Evolutionary conservation across 2,113 vertebrate species (phyloP).

Genomic region (Passer domesticus): DNA sequence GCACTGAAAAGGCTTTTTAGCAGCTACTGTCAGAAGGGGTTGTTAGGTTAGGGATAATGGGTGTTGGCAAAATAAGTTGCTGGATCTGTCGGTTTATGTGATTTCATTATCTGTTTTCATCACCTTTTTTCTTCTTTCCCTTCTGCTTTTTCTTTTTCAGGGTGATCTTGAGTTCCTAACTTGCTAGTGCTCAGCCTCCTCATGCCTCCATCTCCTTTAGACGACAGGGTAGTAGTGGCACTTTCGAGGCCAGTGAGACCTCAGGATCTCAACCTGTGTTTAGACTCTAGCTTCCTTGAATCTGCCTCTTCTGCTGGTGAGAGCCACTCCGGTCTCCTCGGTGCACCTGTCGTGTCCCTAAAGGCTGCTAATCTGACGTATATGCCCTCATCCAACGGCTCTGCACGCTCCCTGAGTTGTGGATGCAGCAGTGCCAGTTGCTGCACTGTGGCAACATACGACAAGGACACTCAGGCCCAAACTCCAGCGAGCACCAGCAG

Average conservation of each 20-base stretch:
- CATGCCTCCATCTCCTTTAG: conserved; percentile 99
- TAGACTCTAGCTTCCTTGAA: conserved; percentile 93
- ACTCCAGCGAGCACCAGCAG: conserved; percentile 84
- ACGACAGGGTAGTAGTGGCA: conserved; percentile 99
- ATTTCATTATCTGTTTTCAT: neutral
- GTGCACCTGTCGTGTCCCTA: conserved; percentile 88
- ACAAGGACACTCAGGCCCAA: conserved; percentile 89
- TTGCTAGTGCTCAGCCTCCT: conserved; percentile 89
- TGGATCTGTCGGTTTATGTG: neutral
- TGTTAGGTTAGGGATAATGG: neutral
- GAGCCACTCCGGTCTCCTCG: conserved; percentile 77
- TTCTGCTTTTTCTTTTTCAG: conserved; percentile 69
- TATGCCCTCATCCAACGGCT: conserved; percentile 99
- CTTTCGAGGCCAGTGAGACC: conserved; percentile 96
- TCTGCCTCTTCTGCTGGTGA: conserved; percentile 69
- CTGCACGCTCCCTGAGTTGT: conserved; percentile 98
- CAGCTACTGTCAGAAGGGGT: neutral
- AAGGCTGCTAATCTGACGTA: conserved; percentile 95
- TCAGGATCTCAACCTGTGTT: conserved; percentile 96
- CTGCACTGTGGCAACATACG: conserved; percentile 96
- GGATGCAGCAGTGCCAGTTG: conserved; percentile 99
- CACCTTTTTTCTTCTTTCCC: conserved; percentile 26
- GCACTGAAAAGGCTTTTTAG: neutral
- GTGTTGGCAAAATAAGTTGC: neutral
- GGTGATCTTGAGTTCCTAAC: conserved; percentile 85